Percentiles rank a stretch among this genome's conserved stretches.
These are phyloP conservation scores for Tenrec ecaudatus DNA, from an alignment of 2,113 vertebrate species.

Conservation along the genomic window DNA sequence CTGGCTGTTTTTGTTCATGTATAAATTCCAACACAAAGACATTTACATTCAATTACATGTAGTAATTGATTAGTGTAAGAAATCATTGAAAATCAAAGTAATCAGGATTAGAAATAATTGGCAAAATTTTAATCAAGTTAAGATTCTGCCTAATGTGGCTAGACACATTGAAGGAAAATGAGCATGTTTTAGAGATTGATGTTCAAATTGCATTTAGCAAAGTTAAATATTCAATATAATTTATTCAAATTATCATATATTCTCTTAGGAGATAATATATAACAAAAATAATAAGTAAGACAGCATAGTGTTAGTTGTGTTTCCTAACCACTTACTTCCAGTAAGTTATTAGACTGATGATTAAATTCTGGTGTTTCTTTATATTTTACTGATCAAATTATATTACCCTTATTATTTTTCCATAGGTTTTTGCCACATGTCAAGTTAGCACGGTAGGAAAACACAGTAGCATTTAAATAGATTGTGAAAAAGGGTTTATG, in stretches of 20 bases:
- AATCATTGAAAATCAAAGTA: slow-evolving; percentile 10
- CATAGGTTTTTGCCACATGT: slow-evolving; percentile 44
- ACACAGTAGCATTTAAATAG: background rate
- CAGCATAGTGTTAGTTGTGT: background rate
- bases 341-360: background rate
- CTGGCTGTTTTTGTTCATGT: background rate
- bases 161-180: background rate
- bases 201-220: slow-evolving; percentile 32
- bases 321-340: background rate
- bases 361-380: background rate
- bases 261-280: background rate
- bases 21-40: background rate
- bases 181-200: background rate
- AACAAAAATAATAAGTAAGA: background rate
- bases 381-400: slow-evolving; percentile 5
- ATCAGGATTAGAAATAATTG: slow-evolving; percentile 9
- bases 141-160: background rate
- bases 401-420: background rate
- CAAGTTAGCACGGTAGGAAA: background rate
- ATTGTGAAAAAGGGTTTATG: background rate
- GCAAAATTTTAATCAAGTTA: background rate
- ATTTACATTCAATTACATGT: background rate
- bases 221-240: background rate
- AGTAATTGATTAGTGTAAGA: background rate
- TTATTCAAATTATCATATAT: slow-evolving; percentile 29